phyloP scores from a whole-genome alignment of 2,113 vertebrate genomes.

The Oncorhynchus kisutch region DNA sequence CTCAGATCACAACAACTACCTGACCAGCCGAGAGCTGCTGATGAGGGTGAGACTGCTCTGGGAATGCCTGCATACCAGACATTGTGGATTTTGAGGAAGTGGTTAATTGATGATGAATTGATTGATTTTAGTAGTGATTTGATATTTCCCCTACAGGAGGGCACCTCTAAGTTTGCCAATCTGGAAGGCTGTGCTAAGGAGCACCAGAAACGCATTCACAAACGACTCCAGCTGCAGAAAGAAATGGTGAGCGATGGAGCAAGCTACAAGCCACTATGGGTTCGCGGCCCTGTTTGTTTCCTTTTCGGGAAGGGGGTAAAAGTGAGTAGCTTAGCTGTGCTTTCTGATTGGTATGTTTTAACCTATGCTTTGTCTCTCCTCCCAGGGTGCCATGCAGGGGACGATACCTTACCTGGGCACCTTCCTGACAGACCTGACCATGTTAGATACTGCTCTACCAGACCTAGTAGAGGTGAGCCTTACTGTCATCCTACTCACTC shows the following conservation, averaged over 20 bases:
- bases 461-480: constrained; percentile 82
- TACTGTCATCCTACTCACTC: constrained; percentile 19
- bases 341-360: not conserved
- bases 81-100: not conserved
- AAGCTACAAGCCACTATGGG: not conserved
- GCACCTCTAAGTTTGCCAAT: constrained; percentile 94
- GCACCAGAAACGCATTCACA: constrained; percentile 91
- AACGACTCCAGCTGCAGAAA: constrained; percentile 88
- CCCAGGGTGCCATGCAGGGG: constrained; percentile 92
- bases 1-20: constrained; percentile 91
- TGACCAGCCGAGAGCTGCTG: constrained; percentile 90
- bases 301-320: not conserved
- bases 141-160: constrained; percentile 78
- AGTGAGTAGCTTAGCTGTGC: not conserved
- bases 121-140: not conserved
- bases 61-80: not conserved
- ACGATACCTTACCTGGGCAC: constrained; percentile 92
- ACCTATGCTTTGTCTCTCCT: constrained; percentile 30
- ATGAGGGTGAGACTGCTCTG: constrained; percentile 83
- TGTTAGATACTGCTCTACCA: constrained; percentile 89
- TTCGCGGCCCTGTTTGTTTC: no score
- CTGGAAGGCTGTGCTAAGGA: constrained; percentile 90
- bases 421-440: constrained; percentile 90
- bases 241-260: constrained; percentile 78
- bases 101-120: not conserved